Conservation (phyloP, 1,140 invertebrate genomes). For the Radopholus similis region DNA sequence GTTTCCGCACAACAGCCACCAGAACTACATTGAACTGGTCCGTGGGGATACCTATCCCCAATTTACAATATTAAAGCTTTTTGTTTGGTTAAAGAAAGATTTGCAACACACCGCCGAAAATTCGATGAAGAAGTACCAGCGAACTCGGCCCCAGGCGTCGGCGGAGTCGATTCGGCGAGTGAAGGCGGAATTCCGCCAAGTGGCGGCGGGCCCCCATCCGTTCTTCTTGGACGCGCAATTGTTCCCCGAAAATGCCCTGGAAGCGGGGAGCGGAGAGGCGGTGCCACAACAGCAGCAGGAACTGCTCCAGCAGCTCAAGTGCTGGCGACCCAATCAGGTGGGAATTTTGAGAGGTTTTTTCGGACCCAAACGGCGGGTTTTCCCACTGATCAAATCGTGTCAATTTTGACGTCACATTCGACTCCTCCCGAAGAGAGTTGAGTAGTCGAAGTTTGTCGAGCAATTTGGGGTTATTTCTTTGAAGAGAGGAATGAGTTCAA, state of each 20-base stretch:
- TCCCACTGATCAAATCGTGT: background rate
- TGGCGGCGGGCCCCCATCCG: slow-evolving; percentile 41
- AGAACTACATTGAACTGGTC: slow-evolving; percentile 73
- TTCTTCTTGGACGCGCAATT: slow-evolving; percentile 24
- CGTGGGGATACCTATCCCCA: background rate
- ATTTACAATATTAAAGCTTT: background rate
- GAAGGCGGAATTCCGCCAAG: slow-evolving; percentile 65
- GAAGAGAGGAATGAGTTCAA: too few relatives aligned
- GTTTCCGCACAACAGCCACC: slow-evolving; percentile 74
- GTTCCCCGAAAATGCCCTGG: slow-evolving; percentile 4
- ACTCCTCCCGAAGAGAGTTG: background rate
- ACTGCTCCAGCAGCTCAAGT: slow-evolving; percentile 74
- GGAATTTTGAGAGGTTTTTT: background rate
- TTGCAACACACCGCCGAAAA: slow-evolving; percentile 76
- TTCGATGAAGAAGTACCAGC: slow-evolving; percentile 83
- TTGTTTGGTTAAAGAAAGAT: slow-evolving; percentile 65
- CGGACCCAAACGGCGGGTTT: background rate
- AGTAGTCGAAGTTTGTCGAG: too few relatives aligned
- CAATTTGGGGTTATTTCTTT: too few relatives aligned
- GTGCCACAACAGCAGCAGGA: slow-evolving; percentile 17
- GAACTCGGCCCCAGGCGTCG: slow-evolving; percentile 79
- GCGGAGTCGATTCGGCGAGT: slow-evolving; percentile 79
- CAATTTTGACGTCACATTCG: background rate
- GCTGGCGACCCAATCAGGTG: slow-evolving; percentile 73
- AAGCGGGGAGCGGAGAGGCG: background rate